Evolutionary conservation across 2,888 invertebrate species (phyloP).

Genomic region (Latrodectus elegans): DNA sequence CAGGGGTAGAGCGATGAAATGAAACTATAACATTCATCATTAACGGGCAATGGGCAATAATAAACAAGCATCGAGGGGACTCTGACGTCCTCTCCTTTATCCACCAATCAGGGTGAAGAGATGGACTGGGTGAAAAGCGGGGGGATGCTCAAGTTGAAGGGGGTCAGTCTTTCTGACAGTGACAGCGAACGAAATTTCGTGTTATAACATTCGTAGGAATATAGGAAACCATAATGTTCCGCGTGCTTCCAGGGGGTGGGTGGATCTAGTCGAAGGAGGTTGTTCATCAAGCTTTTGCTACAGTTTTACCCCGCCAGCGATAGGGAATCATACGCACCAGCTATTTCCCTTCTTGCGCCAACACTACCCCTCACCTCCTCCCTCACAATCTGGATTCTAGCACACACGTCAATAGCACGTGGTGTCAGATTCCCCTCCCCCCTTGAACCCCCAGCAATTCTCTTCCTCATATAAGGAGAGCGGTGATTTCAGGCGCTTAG

Average conservation of each 20-base stretch:
- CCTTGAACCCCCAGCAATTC: constrained; percentile 8
- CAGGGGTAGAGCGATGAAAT: constrained; percentile 39
- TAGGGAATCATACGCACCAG: constrained; percentile 36
- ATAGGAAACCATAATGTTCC: constrained; percentile 48
- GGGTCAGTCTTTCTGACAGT: constrained; percentile 34
- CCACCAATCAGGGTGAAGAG: constrained; percentile 57
- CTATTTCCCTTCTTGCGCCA: constrained; percentile 15
- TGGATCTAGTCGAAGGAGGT: constrained; percentile 6
- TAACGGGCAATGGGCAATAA: constrained; percentile 67
- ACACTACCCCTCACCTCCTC: not conserved
- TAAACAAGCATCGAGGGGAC: constrained; percentile 61
- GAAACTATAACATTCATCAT: constrained; percentile 67
- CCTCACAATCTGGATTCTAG: constrained; percentile 28
- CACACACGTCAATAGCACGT: constrained; percentile 51
- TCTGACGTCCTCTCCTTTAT: constrained; percentile 45
- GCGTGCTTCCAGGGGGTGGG: constrained; percentile 14
- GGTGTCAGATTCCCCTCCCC: constrained; percentile 28
- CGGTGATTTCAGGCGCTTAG: constrained; percentile 65
- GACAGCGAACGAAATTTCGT: constrained; percentile 66
- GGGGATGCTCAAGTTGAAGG: constrained; percentile 32
- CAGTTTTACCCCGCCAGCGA: constrained; percentile 24
- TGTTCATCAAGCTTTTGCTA: constrained; percentile 61
- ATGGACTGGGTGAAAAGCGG: constrained; percentile 29
- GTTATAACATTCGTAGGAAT: constrained; percentile 47
- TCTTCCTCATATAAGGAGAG: constrained; percentile 48